Percentiles rank a stretch among this genome's conserved stretches.
These are phyloP conservation scores for Collichthys lucidus DNA, from an alignment of 2,113 vertebrate species.

Conservation along the genomic window DNA sequence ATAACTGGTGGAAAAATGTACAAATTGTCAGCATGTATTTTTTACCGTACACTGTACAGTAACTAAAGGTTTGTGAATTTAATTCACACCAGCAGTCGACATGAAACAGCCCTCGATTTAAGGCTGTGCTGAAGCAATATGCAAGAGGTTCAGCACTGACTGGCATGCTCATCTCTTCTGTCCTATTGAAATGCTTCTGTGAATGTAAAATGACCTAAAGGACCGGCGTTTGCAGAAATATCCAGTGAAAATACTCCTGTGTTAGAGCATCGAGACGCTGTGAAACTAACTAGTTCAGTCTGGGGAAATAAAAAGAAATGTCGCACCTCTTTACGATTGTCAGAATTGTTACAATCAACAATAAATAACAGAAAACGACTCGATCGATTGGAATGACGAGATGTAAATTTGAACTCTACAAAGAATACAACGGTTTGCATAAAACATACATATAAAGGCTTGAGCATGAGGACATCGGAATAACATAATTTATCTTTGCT, in stretches of 20 bases:
- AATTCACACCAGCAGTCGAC: constrained; percentile 40
- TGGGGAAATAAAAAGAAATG: neutral
- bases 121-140: constrained; percentile 31
- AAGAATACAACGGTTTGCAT: constrained; percentile 39
- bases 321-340: constrained; percentile 71
- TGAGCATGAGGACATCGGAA: constrained; percentile 29
- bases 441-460: constrained; percentile 31
- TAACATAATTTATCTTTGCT: constrained; percentile 53
- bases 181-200: constrained; percentile 11
- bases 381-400: constrained; percentile 51
- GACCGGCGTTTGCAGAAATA: constrained; percentile 27
- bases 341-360: constrained; percentile 63
- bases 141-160: constrained; percentile 8
- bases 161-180: neutral
- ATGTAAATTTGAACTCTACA: constrained; percentile 27
- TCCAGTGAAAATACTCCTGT: constrained; percentile 27
- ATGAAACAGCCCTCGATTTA: constrained; percentile 10
- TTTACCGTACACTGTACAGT: constrained; percentile 64
- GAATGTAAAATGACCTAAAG: constrained; percentile 24
- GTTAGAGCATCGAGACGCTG: neutral
- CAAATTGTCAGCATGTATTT: constrained; percentile 65
- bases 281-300: constrained; percentile 38
- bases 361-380: constrained; percentile 78
- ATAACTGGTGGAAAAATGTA: constrained; percentile 67
- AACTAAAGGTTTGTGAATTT: constrained; percentile 41